A percentile compares a stretch with the other conserved stretches of the same genome.
These are phyloP conservation scores for Ifrita kowaldi DNA, from an alignment of 2,113 vertebrate species.

Conservation along the genomic window DNA sequence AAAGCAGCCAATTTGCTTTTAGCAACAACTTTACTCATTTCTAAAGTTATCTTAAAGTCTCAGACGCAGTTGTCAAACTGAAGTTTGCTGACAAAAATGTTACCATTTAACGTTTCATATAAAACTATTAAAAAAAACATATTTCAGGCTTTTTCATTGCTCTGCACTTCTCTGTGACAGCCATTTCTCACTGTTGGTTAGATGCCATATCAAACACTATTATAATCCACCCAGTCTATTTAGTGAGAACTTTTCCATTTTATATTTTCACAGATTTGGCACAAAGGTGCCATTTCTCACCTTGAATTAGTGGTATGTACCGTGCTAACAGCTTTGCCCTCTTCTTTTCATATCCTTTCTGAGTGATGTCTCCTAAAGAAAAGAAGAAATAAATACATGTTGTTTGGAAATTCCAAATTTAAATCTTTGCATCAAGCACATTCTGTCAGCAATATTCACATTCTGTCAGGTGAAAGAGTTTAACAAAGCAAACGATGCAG, in stretches of 20 bases:
- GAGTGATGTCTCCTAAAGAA: conserved; percentile 78
- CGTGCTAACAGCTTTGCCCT: conserved; percentile 75
- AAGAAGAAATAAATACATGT: background rate
- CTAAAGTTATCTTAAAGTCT: background rate
- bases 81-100: background rate
- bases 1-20: background rate
- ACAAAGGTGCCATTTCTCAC: conserved; percentile 50
- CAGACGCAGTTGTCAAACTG: background rate
- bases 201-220: background rate
- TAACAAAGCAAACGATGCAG: background rate
- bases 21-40: background rate
- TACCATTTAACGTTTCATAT: background rate
- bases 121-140: background rate
- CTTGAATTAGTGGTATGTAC: conserved; percentile 73
- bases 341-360: conserved; percentile 81
- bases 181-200: background rate
- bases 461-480: background rate
- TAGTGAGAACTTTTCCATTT: background rate
- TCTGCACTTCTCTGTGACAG: background rate
- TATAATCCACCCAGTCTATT: background rate
- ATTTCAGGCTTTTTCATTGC: background rate
- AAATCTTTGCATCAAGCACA: background rate
- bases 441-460: background rate
- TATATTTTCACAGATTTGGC: background rate
- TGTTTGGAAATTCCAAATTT: background rate